These are phyloP conservation scores for Gallinago undulata DNA, from an alignment of 2,113 vertebrate genomes.

Conservation along the genomic window DNA sequence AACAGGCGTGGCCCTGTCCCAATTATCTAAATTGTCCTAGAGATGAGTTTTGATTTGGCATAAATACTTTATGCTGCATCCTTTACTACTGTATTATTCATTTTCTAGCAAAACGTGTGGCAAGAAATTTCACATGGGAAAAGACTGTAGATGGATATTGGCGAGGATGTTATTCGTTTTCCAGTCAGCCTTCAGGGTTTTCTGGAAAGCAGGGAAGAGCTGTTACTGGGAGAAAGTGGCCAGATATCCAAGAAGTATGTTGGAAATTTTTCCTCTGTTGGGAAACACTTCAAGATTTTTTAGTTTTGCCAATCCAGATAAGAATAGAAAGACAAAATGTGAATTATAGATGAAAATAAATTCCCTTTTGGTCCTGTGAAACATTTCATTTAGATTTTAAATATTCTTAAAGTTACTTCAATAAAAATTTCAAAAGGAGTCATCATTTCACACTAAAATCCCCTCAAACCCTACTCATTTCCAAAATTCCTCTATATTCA, in stretches of 20 bases:
- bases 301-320: not conserved
- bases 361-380: not conserved
- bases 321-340: not conserved
- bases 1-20: not conserved
- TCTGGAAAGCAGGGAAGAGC: slow-evolving; percentile 3
- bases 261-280: not conserved
- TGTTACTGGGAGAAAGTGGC: not conserved
- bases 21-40: not conserved
- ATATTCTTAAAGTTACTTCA: not conserved
- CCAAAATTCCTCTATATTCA: not conserved
- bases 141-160: not conserved
- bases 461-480: not conserved
- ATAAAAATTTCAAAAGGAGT: not conserved
- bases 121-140: not conserved
- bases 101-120: slow-evolving; percentile 43
- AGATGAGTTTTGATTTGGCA: slow-evolving; percentile 56
- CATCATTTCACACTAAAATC: not conserved
- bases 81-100: slow-evolving; percentile 55
- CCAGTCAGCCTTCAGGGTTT: not conserved
- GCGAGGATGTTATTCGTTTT: not conserved
- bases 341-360: not conserved
- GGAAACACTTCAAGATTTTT: not conserved
- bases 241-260: not conserved
- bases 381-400: not conserved
- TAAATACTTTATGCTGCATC: slow-evolving; percentile 60